Percentiles rank a stretch among this genome's conserved stretches.
These are phyloP conservation scores for Alligator mississippiensis DNA, from an alignment of 2,113 vertebrate genomes.

Conservation along the genomic window DNA sequence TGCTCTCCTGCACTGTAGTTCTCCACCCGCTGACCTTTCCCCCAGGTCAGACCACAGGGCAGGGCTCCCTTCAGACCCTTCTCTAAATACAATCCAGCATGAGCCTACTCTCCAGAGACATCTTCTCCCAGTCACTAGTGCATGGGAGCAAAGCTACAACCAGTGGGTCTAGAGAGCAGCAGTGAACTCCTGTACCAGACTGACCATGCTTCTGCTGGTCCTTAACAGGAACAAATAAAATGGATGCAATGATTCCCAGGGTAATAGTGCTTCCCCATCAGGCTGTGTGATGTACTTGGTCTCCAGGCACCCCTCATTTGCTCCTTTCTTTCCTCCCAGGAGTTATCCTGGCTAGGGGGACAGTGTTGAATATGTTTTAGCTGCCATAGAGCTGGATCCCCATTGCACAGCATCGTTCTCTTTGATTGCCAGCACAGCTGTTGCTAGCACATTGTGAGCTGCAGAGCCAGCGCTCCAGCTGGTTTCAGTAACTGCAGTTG, in stretches of 20 bases:
- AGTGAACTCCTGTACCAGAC: neutral
- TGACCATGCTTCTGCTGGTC: neutral
- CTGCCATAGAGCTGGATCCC: neutral
- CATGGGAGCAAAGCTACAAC: neutral
- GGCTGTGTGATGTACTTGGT: neutral
- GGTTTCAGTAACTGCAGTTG: neutral
- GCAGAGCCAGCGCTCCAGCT: neutral
- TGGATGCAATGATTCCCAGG: neutral
- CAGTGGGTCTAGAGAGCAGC: neutral
- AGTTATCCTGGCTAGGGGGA: neutral
- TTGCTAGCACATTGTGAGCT: neutral
- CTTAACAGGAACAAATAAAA: neutral
- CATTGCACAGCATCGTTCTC: neutral
- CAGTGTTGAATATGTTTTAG: neutral
- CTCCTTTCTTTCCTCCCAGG: neutral
- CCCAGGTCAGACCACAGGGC: neutral
- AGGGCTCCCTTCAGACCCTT: neutral
- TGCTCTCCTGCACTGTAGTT: neutral
- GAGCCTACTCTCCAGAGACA: neutral
- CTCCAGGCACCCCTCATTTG: neutral
- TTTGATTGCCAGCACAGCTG: neutral
- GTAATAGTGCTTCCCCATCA: neutral
- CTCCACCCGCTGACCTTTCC: neutral
- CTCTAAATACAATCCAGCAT: neutral
- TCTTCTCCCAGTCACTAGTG: neutral